Base-by-base conservation (phyloP, 2,113 vertebrate genomes). In the Polypterus senegalus region DNA sequence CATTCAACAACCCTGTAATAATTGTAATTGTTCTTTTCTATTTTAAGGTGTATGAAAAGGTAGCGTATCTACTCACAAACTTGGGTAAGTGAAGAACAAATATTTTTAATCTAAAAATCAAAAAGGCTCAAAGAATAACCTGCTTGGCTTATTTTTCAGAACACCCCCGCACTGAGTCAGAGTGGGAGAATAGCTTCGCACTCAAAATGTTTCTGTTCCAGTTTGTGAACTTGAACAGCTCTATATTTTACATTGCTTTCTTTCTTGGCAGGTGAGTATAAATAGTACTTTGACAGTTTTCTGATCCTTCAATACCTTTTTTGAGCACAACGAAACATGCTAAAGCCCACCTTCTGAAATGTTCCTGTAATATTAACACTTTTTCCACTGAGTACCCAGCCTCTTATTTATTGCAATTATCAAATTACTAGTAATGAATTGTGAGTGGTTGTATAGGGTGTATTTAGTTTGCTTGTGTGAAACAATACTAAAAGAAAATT, bases 121-220 rank as follows among this genome's bases (percentile, higher is more conserved):
- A 52, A 52, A 8, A 3, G 54, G 47, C 10, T 7, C 9, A 45
- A 47, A 9, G 4, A 52, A 52, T 52, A 52, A 52, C 6, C 71
- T 9, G 51, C 52, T 27, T 48, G 10, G 11, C 52, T 53, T 10
- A 69, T 63, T 63, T 73, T 65, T 1, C 70, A 98, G 96, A 98
- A 73, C 95, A 96, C 64, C 94, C 96, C 54, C 83, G 96, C 69
- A 98, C 96, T 0, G 96, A 98, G 66, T 98, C 93, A 0, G 96
- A 97, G 54, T 98, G 96, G 96, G 96, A 98, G 80, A 94, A 98
- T 76, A 98, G 96, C 76, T 98, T 97, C 80, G 90, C 96, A 66
- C 82, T 98, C 73, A 98, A 98, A 81, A 98, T 98, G 93, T 99
- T 99, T 65, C 90, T 99, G 59, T 99, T 98, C 82, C 95, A 99